Evolutionary conservation across 2,797 vertebrate genomes (phyloP).

Genomic region (Hypotaenidia philippensis): DNA sequence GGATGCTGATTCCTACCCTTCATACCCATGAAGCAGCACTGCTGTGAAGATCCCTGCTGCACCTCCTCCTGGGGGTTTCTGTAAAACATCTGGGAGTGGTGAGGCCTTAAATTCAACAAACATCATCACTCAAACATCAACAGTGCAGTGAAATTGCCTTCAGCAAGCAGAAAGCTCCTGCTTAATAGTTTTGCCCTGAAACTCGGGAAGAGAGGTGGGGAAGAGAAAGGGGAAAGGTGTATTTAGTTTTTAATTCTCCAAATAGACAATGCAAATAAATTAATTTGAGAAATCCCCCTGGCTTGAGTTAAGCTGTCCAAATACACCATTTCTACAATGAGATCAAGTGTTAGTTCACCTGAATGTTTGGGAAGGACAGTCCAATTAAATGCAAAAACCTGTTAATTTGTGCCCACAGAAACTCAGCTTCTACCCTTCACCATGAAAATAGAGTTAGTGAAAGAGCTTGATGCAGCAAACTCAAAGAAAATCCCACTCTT

Average conservation of each 20-base stretch:
- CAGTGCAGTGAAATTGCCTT: not conserved
- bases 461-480: not conserved
- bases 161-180: not conserved
- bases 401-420: not conserved
- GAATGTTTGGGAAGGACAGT: rapidly evolving
- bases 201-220: not conserved
- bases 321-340: not conserved
- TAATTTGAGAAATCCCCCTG: not conserved
- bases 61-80: not conserved
- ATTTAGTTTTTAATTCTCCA: not conserved
- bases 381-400: not conserved
- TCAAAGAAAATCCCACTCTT: not conserved
- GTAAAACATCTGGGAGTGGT: not conserved
- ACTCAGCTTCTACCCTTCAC: not conserved
- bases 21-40: not conserved
- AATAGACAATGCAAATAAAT: not conserved
- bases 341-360: not conserved
- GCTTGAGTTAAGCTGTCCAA: not conserved
- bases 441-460: not conserved
- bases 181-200: not conserved
- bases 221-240: not conserved
- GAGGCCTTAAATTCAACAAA: not conserved
- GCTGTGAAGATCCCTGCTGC: not conserved
- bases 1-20: not conserved
- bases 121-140: rapidly evolving